Evolutionary conservation across 2,888 invertebrate species (phyloP).

Genomic region (Vesta saturnalis): DNA sequence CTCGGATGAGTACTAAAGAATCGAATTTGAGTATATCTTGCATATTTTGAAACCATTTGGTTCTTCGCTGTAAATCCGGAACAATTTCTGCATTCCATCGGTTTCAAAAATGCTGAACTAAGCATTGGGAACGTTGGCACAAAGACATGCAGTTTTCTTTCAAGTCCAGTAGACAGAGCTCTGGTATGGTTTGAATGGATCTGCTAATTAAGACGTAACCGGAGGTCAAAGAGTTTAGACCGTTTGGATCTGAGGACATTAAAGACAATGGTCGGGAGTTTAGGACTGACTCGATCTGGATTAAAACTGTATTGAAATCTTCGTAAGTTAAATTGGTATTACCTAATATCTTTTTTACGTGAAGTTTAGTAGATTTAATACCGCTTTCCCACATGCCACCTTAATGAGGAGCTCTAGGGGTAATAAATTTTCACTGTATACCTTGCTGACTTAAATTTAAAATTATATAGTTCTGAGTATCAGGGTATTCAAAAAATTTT

Average conservation of each 20-base stretch:
- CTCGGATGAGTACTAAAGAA: too few species aligned
- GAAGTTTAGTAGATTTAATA: background rate
- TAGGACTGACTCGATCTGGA: background rate
- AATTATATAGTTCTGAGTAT: background rate
- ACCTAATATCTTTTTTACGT: too few species aligned
- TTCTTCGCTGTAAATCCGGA: background rate
- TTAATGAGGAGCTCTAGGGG: too few species aligned
- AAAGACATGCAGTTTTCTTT: background rate
- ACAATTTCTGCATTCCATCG: background rate
- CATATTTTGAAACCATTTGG: too few species aligned
- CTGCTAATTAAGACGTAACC: background rate
- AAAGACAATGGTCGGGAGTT: background rate
- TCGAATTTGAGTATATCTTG: conserved; percentile 5
- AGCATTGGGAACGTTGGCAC: background rate
- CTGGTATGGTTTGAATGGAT: conserved; percentile 3
- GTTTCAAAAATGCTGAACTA: background rate
- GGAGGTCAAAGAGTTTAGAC: too few species aligned
- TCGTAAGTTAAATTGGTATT: background rate
- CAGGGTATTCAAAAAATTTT: background rate
- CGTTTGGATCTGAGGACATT: conserved; percentile 2
- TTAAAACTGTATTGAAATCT: conserved; percentile 1
- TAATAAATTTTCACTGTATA: too few species aligned
- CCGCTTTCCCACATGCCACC: too few species aligned
- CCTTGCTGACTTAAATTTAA: conserved; percentile 1
- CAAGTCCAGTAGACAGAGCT: background rate